phyloP scores from a whole-genome alignment of 2,888 invertebrate species.

The Temnothorax ravouxi region DNA sequence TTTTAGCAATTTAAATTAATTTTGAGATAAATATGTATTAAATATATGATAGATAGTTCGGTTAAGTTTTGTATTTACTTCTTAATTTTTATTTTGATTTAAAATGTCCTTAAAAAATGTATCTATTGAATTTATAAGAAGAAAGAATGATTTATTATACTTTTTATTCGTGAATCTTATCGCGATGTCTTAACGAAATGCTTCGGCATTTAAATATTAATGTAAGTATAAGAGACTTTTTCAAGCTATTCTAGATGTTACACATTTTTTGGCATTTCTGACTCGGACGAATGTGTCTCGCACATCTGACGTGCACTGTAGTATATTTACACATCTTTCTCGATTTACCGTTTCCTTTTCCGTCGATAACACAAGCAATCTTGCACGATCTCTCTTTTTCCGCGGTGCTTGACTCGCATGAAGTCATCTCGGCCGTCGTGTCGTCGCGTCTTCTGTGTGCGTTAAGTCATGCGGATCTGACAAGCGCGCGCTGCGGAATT shows the following conservation, averaged over 20 bases:
- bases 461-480: conserved; percentile 51
- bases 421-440: conserved; percentile 16
- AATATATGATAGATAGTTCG: background rate
- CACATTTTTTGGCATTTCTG: background rate
- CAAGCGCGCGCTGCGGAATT: conserved; percentile 59
- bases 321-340: conserved; percentile 4
- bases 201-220: background rate
- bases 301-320: too few relatives aligned
- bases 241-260: background rate
- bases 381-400: conserved; percentile 21
- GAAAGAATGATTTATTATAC: background rate
- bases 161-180: background rate
- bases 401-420: conserved; percentile 37
- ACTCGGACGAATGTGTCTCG: background rate
- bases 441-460: conserved; percentile 36
- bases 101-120: background rate
- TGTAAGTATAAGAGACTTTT: background rate
- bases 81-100: background rate
- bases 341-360: conserved; percentile 1
- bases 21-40: background rate
- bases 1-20: background rate
- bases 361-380: conserved; percentile 1
- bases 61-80: background rate
- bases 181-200: background rate
- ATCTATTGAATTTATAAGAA: background rate